phyloP scores from a whole-genome alignment of 53 echinoderm and acorn worm genomes.

The Glandiceps talaboti region DNA sequence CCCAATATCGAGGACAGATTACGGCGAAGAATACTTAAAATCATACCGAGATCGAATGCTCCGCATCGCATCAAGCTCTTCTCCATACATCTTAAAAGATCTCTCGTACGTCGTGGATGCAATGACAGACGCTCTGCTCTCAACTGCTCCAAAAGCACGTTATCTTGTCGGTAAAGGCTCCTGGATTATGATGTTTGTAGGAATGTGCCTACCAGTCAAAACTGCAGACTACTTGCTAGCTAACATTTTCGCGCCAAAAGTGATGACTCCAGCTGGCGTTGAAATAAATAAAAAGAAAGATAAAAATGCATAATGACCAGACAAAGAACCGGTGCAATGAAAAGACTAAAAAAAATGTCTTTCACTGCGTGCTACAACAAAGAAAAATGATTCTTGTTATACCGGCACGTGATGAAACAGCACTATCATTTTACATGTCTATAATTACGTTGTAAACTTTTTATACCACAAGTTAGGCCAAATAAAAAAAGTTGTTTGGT shows the following conservation, averaged over 20 bases:
- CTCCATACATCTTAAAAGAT: constrained; percentile 17
- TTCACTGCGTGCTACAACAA: no score
- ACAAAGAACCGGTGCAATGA: no score
- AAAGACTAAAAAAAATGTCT: no score
- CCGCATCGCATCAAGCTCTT: constrained; percentile 19
- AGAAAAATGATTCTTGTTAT: no score
- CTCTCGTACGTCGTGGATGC: constrained; percentile 46
- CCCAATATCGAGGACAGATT: constrained; percentile 19
- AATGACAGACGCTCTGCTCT: constrained; percentile 73
- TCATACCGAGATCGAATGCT: constrained; percentile 8
- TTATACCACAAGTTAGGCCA: no score
- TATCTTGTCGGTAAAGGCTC: constrained; percentile 36
- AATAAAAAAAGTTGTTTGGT: no score
- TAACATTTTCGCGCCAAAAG: background rate
- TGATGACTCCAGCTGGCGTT: background rate
- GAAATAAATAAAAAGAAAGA: background rate
- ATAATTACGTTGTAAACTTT: no score
- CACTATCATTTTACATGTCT: no score
- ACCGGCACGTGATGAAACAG: no score
- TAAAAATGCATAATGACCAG: no score
- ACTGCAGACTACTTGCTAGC: background rate
- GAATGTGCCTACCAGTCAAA: background rate
- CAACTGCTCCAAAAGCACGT: constrained; percentile 55
- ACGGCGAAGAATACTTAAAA: constrained; percentile 35
- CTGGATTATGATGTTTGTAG: background rate